Base-by-base conservation (phyloP, 2,888 invertebrate genomes). In the Drosophila kokeensis region DNA sequence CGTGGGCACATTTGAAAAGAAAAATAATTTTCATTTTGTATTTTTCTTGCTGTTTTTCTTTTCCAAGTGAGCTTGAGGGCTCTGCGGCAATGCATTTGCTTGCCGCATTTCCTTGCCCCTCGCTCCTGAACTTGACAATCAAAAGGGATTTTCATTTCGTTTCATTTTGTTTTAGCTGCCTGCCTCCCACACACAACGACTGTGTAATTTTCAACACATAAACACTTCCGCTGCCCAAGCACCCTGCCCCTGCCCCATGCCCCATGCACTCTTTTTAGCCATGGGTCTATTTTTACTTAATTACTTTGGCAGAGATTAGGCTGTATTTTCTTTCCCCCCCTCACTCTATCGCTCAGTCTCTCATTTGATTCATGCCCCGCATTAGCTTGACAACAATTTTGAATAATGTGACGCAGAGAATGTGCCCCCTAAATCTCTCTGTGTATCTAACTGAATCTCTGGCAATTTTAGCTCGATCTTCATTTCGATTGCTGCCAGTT, bases 61-160 rank as follows among this genome's bases (percentile, higher is more conserved):
- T 53, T 34, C 18, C n/a, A 34, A 18, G 7, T 18, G 38, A 29
- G 79, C 79, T 64, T 38, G 50, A 38, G 79, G 76, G 68, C 64
- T 52, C 30, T 52, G 49, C 36, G 27, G 50, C 4, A 6, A 38
- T 7, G n/a, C 24, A 40, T 38, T 42, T 38, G 38, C 38, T 18
- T 38, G 8, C 34, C n/a, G 15, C 34, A 2, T n/a, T 21, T 45
- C 15, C 21, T 49, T 65, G 15, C 42, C 32, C 18, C 58, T 30
- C 30, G 30, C 59, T 73, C 38, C 79, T 87, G 86, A 87, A 87
- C 86, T 87, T 87, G 86, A 89, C 90, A 87, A 81, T 83, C 86
- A 76, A 75, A 87, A 77, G 83, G 79, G 88, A 87, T 89, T 86
- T 85, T 77, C 78, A 57, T 83, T 76, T 71, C 66, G 69, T 76